phyloP scores from a whole-genome alignment of 2,888 invertebrate genomes.

The Aspidapion aeneum region DNA sequence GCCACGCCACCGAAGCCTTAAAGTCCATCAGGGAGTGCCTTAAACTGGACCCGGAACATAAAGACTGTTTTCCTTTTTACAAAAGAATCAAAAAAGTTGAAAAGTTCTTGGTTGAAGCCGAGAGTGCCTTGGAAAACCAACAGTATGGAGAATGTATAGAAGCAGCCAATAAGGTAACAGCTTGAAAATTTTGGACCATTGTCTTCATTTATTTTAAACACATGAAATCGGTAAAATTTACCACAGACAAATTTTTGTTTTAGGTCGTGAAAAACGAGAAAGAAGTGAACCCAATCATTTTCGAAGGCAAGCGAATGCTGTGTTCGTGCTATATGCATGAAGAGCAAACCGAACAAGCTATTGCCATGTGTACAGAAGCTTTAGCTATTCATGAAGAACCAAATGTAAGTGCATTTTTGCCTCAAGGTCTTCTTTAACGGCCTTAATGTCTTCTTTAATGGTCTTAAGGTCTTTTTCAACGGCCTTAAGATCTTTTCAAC shows the following conservation, averaged over 20 bases:
- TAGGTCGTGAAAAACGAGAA: slow-evolving; percentile 64
- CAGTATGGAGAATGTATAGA: slow-evolving; percentile 66
- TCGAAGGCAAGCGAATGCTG: slow-evolving; percentile 70
- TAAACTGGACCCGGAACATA: slow-evolving; percentile 96
- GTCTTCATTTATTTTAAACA: too few relatives aligned
- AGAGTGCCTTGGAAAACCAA: slow-evolving; percentile 56
- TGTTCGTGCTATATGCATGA: slow-evolving; percentile 77
- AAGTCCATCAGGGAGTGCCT: slow-evolving; percentile 95
- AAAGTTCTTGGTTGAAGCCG: slow-evolving; percentile 69
- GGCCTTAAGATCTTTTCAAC: too few relatives aligned
- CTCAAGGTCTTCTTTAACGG: too few relatives aligned
- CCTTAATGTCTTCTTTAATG: too few relatives aligned
- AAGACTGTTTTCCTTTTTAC: slow-evolving; percentile 92
- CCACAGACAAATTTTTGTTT: too few relatives aligned
- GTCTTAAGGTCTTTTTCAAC: too few relatives aligned
- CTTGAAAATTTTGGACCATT: too few relatives aligned
- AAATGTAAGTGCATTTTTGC: too few relatives aligned
- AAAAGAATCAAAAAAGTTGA: slow-evolving; percentile 94
- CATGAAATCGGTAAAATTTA: too few relatives aligned
- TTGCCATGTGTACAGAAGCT: slow-evolving; percentile 75
- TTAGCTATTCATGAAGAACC: slow-evolving; percentile 72
- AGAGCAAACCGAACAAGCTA: slow-evolving; percentile 68
- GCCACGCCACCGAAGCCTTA: slow-evolving; percentile 87
- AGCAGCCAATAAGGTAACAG: slow-evolving; percentile 59
- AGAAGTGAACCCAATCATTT: slow-evolving; percentile 66